phyloP scores from a whole-genome alignment of 1,140 invertebrate genomes.

The Pseudomyrmex flavicornis region DNA sequence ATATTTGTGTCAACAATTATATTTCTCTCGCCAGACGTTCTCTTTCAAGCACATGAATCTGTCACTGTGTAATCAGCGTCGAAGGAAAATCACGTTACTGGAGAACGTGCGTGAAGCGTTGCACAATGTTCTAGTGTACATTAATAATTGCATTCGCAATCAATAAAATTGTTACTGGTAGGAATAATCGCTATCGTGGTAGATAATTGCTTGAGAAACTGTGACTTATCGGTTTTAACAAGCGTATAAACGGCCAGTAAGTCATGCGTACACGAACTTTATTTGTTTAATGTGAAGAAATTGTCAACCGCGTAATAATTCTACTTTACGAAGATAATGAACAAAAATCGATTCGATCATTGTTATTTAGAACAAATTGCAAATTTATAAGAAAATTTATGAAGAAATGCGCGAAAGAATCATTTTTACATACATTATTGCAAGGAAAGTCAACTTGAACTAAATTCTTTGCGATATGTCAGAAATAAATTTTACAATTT shows the following conservation, averaged over 20 bases:
- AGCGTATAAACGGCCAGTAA: constrained; percentile 42
- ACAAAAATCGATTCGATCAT: background rate
- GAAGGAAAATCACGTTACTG: constrained; percentile 23
- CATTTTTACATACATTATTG: background rate
- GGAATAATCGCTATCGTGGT: constrained; percentile 8
- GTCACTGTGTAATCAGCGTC: constrained; percentile 11
- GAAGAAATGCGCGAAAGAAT: constrained; percentile 29
- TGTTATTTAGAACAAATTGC: background rate
- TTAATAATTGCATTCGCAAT: constrained; percentile 23
- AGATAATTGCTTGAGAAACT: background rate
- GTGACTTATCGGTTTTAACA: background rate
- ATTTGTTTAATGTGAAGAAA: too few species aligned
- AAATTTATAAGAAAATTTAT: background rate
- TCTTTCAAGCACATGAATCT: constrained; percentile 14
- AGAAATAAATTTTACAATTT: background rate
- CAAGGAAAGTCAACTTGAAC: constrained; percentile 34
- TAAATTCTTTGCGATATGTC: constrained; percentile 27
- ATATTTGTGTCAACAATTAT: constrained; percentile 30
- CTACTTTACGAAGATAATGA: background rate
- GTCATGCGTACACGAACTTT: background rate
- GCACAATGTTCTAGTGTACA: background rate
- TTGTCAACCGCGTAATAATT: too few species aligned
- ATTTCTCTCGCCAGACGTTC: constrained; percentile 24
- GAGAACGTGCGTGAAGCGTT: constrained; percentile 20
- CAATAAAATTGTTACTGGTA: constrained; percentile 2